Base-by-base conservation (phyloP, 2,113 vertebrate species). In the Bufo bufo region DNA sequence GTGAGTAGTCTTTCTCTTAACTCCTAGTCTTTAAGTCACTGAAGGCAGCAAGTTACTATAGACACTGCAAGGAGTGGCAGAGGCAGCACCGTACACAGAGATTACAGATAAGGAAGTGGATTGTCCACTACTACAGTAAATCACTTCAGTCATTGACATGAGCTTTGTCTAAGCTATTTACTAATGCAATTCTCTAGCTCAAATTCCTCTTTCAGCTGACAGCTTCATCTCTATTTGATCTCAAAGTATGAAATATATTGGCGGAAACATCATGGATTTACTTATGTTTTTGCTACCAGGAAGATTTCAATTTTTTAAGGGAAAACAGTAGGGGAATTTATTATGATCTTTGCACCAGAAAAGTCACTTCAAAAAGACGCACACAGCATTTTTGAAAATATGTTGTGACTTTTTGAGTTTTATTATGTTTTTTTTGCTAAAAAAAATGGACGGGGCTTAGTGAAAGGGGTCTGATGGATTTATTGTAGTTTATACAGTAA, bases 51-150 rank as follows among this genome's bases (percentile, higher is more conserved):
- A 49, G 87, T 89, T 77, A 77, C 82, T 82, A 49, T 72, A 84
- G 87, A 10, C 77, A 89, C 81, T 50, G 63, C 2, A 77, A 89
- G 87, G 87, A 84, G 87, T 84, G 87, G 49, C 74, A 13, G 43
- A 8, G 9, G 23, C 12, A 65, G 50, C 69, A 75, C 23, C 9
- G 66, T 78, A 89, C 59, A 84, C 54, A 75, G 20, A 88, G 71
- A 74, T 74, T 56, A 74, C 0, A 59, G 50, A 87, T 87, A 81
- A 8, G 49, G 45, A 52, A 63, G 72, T 16, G 45, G 19, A 83
- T 83, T 69, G 63, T 43, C 69, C 23, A 11, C 13, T 50, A 14
- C 16, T 71, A 17, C 49, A 63, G 16, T 56, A 74, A 58, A 74
- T 74, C 65, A 58, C 20, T 47, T 87, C n/a, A 56, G 6, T 82